Evolutionary conservation across 2,797 vertebrate species (phyloP).

Genomic region (Paratrypauchen microcephalus): DNA sequence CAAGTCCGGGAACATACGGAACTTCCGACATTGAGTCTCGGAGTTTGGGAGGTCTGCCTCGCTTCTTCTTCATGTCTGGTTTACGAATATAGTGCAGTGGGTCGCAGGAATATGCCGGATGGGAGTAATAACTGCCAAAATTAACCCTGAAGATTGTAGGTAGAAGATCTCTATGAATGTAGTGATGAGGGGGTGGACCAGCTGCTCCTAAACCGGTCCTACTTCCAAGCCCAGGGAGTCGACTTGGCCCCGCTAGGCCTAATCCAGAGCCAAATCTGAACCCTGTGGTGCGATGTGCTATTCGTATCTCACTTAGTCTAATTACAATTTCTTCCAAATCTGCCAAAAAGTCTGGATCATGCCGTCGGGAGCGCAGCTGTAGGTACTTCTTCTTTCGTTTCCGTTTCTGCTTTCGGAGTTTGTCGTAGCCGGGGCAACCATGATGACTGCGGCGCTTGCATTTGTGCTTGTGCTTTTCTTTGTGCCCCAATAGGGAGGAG

Average conservation of each 20-base stretch:
- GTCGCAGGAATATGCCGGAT: slow-evolving; percentile 93
- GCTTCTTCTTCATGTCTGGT: slow-evolving; percentile 96
- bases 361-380: slow-evolving; percentile 85
- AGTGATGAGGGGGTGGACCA: slow-evolving; percentile 87
- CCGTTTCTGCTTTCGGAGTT: slow-evolving; percentile 94
- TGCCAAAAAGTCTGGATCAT: slow-evolving; percentile 93
- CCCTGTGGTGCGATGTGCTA: slow-evolving; percentile 87
- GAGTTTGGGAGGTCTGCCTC: slow-evolving; percentile 94
- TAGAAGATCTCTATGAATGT: slow-evolving; percentile 91
- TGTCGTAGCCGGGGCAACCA: slow-evolving; percentile 92
- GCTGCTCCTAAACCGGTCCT: slow-evolving; percentile 64
- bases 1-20: slow-evolving; percentile 94
- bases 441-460: slow-evolving; percentile 94
- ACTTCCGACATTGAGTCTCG: slow-evolving; percentile 95
- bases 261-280: slow-evolving; percentile 75
- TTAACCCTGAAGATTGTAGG: slow-evolving; percentile 98
- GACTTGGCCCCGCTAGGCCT: slow-evolving; percentile 63
- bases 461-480: slow-evolving; percentile 98
- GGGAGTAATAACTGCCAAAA: slow-evolving; percentile 96
- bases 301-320: slow-evolving; percentile 89
- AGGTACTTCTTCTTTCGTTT: slow-evolving; percentile 99
- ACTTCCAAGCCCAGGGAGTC: slow-evolving; percentile 63
- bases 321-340: slow-evolving; percentile 92
- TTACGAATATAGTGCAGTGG: slow-evolving; percentile 98
- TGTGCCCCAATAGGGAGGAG: slow-evolving; percentile 81